phyloP scores from a whole-genome alignment of 1,140 invertebrate genomes.

The Brachionus angularis region DNA sequence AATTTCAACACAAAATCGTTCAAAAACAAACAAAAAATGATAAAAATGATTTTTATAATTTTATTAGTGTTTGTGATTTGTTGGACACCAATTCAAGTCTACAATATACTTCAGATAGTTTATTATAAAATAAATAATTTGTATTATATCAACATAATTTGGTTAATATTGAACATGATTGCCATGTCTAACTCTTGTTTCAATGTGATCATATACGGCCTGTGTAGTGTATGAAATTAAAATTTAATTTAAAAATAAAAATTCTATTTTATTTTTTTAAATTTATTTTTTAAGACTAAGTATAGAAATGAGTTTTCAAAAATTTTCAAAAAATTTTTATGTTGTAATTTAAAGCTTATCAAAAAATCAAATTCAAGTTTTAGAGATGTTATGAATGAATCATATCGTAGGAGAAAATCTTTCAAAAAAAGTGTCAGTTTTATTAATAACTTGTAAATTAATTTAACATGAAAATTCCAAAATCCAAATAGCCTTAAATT shows the following conservation, averaged over 20 bases:
- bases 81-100: conserved; percentile 59
- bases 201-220: conserved; percentile 78
- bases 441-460: no score
- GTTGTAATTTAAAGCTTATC: no score
- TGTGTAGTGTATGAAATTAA: conserved; percentile 69
- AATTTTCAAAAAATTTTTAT: not conserved
- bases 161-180: conserved; percentile 75
- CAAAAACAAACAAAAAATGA: conserved; percentile 45
- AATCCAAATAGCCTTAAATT: no score
- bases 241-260: not conserved
- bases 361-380: no score
- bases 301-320: conserved; percentile 9
- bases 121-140: conserved; percentile 45
- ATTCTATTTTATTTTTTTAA: not conserved
- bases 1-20: not conserved
- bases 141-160: conserved; percentile 52
- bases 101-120: conserved; percentile 46
- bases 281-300: not conserved
- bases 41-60: conserved; percentile 60
- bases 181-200: conserved; percentile 81
- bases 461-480: no score
- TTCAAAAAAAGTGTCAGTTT: no score
- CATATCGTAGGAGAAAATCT: no score
- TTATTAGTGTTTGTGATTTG: conserved; percentile 58
- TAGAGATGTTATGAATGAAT: no score